phyloP scores from a whole-genome alignment of 2,113 vertebrate species.

The Miniopterus natalensis region DNA sequence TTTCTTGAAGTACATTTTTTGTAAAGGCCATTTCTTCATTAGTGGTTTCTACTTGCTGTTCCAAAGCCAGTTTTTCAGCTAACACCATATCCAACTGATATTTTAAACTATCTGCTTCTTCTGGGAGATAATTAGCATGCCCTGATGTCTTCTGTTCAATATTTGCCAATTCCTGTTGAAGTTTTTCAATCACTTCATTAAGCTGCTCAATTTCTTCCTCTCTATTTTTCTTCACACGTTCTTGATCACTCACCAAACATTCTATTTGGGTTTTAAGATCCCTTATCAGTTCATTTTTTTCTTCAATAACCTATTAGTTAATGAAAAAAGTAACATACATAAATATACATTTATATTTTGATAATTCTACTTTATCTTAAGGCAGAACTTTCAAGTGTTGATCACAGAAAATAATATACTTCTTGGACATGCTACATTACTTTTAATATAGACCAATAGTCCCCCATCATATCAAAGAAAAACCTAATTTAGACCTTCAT shows the following conservation, averaged over 20 bases:
- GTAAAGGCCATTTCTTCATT: constrained; percentile 75
- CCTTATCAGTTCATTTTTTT: constrained; percentile 91
- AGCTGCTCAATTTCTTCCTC: constrained; percentile 95
- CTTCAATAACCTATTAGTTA: constrained; percentile 89
- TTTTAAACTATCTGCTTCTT: constrained; percentile 87
- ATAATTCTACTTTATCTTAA: constrained; percentile 56
- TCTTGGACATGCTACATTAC: not conserved
- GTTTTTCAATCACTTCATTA: constrained; percentile 95
- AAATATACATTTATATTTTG: constrained; percentile 50
- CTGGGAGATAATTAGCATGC: constrained; percentile 86
- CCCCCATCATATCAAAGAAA: not conserved
- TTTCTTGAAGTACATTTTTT: constrained; percentile 88
- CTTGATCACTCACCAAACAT: constrained; percentile 93
- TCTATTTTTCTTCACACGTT: constrained; percentile 90
- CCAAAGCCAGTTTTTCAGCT: constrained; percentile 85
- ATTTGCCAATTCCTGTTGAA: constrained; percentile 94
- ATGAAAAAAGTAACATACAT: constrained; percentile 45
- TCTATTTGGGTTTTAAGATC: constrained; percentile 94
- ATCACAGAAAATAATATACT: not conserved
- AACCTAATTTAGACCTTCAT: constrained; percentile 22
- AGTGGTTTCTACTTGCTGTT: constrained; percentile 84
- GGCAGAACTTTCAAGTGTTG: not conserved
- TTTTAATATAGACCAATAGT: constrained; percentile 19
- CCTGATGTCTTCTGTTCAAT: constrained; percentile 90
- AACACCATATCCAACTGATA: constrained; percentile 82